Conservation (phyloP, 1,140 invertebrate species). For the Scaptodrosophila lebanonensis region DNA sequence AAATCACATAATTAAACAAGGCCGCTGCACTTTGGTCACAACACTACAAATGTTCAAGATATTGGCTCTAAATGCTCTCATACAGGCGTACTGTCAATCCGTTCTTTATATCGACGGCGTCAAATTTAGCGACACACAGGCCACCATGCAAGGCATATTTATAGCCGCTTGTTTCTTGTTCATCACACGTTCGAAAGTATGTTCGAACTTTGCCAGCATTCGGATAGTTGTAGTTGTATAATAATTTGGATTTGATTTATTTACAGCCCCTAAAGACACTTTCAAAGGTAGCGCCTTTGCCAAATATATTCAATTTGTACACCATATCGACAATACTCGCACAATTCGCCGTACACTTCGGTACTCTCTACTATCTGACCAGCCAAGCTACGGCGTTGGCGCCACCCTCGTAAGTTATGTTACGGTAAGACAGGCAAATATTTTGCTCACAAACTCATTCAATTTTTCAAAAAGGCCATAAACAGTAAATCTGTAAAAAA, state of each 20-base stretch:
- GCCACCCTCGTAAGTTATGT: conserved; percentile 81
- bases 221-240: background rate
- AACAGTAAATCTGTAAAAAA: too few relatives aligned
- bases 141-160: conserved; percentile 95
- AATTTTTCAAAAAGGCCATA: too few relatives aligned
- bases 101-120: conserved; percentile 99
- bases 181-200: conserved; percentile 97
- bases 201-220: too few relatives aligned
- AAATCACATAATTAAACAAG: conserved; percentile 99
- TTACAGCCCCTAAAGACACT: conserved; percentile 93
- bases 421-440: too few relatives aligned
- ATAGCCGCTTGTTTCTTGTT: conserved; percentile 98
- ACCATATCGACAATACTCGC: conserved; percentile 96
- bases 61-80: conserved; percentile 97
- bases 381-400: conserved; percentile 84
- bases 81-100: conserved; percentile 98
- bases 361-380: conserved; percentile 93
- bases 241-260: conserved; percentile 37
- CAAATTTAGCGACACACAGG: conserved; percentile 98
- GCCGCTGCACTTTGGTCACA: conserved; percentile 98
- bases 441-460: too few relatives aligned
- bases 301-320: conserved; percentile 99
- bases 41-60: conserved; percentile 99
- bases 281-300: conserved; percentile 95
- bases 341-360: conserved; percentile 97